Evolutionary conservation across 30 jellyfish, hydroid and myxozoan genomes (phyloP).

Genomic region (Phacellophora camtschatica): DNA sequence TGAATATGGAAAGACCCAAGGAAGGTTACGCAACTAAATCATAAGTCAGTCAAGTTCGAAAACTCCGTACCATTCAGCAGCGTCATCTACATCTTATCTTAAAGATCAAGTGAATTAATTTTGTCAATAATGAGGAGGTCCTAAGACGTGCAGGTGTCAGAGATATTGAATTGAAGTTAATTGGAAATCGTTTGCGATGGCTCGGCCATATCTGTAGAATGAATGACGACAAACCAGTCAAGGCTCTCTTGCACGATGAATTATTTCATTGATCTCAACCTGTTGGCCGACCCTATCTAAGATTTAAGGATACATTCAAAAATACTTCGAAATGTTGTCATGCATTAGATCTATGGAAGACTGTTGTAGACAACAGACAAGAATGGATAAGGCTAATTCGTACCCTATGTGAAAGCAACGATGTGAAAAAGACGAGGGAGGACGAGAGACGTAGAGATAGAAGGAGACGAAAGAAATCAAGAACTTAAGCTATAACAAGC

Average conservation of each 20-base stretch:
- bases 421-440: neutral
- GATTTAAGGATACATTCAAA: neutral
- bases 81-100: neutral
- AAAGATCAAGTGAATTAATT: neutral
- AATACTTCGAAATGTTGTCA: neutral
- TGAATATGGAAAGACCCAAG: no score
- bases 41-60: neutral
- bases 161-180: neutral
- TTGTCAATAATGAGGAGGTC: neutral
- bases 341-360: neutral
- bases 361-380: neutral
- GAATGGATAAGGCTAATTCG: conserved; percentile 17
- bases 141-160: conserved; percentile 1
- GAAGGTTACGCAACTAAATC: no score
- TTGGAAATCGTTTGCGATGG: conserved; percentile 18
- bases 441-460: conserved; percentile 2
- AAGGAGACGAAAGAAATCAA: conserved; percentile 16
- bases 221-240: no score
- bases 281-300: conserved; percentile 14
- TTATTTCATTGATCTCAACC: no score
- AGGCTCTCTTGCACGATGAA: no score
- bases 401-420: neutral
- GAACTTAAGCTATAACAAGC: neutral
- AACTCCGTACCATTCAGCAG: neutral
- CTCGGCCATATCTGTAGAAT: conserved; percentile 9